Evolutionary conservation across 1,140 invertebrate genomes (phyloP), one percentile per base, ranked within the genome.

Genomic region (Temnothorax curvispinosus): DNA sequence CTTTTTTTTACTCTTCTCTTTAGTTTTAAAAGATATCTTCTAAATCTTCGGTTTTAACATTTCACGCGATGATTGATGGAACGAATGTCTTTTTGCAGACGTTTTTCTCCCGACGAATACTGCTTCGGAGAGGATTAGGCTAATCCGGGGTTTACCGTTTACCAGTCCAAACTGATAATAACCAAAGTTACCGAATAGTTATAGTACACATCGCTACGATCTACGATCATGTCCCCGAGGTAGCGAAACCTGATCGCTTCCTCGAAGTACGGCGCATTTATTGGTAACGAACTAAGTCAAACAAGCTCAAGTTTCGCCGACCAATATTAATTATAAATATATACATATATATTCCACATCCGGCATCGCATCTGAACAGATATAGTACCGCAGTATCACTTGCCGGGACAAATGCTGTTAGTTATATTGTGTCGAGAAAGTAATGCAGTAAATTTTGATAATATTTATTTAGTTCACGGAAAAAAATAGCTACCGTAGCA

Each of bases 171-270:
- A 84, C 69, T 74, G 80, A 84, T 75, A 84, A 84, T 75, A 58
- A 75, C 41, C 41, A 84, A 84, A 84, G 80, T 84, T 84, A 84
- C n/a, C 80, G 11, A 75, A 84, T 84, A 75, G 80, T 84, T 84
- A 82, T 82, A 75, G 80, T 84, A 62, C 11, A 84, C 54, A 62
- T 74, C 54, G 54, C 41, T 62, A 38, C 54, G 62, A 84, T 82
- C 80, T 72, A 82, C 52, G 80, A 82, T 32, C 56, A 62, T 84
- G 32, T 84, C 69, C 27, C 69, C n/a, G 54, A 74, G 41, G 54
- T 60, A 60, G 41, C 69, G 41, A 84, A 84, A 84, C 54, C 41
- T 50, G 69, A 84, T 84, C 80, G 32, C 80, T 74, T 84, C 69
- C 69, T 50, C 32, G 41, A 60, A 84, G 54, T 82, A 35, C 41